Conservation (phyloP, 2,113 vertebrate species). For the Antechinus stuartii region DNA sequence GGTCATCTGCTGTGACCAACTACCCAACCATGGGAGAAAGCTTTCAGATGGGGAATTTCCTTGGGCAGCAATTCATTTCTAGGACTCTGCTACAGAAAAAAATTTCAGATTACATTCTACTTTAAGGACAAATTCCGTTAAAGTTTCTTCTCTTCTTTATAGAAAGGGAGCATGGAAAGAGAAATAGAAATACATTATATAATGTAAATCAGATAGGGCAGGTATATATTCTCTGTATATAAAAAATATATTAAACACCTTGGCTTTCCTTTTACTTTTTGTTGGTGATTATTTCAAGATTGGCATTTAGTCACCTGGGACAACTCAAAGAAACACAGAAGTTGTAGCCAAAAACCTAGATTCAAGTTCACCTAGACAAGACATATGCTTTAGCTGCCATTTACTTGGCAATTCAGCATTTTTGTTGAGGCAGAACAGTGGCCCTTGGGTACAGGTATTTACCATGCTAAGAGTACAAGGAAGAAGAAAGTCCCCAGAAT, state of each 20-base stretch:
- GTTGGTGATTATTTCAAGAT: background rate
- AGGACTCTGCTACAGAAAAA: background rate
- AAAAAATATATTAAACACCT: background rate
- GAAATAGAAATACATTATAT: background rate
- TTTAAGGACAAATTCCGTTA: background rate
- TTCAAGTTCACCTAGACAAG: background rate
- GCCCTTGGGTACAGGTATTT: background rate
- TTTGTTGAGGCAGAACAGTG: background rate
- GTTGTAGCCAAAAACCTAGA: background rate
- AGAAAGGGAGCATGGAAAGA: background rate
- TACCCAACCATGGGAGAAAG: background rate
- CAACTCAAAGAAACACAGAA: background rate
- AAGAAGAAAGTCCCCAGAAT: background rate
- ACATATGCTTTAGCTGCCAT: background rate
- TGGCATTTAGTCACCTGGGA: background rate
- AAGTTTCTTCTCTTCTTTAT: background rate
- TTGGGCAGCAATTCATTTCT: background rate
- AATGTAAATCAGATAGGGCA: background rate
- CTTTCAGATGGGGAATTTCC: background rate
- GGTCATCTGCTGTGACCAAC: fast-evolving
- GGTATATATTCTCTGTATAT: background rate
- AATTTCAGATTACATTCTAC: background rate
- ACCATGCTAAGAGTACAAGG: background rate
- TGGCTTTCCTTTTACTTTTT: background rate
- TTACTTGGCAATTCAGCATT: background rate